phyloP scores from a whole-genome alignment of 2,888 invertebrate species.

The Rhamnusium bicolor region DNA sequence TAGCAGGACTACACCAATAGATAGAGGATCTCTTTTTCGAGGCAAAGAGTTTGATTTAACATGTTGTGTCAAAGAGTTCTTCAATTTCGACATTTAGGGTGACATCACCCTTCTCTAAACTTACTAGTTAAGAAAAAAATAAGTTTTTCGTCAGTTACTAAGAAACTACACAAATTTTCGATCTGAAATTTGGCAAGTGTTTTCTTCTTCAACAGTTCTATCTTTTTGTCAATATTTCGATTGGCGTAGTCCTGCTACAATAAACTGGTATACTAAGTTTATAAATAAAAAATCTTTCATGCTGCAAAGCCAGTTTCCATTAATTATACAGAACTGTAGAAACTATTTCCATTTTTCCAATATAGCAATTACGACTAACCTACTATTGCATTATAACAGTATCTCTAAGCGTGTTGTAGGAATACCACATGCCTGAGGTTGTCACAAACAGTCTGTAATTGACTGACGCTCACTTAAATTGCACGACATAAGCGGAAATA shows the following conservation, averaged over 20 bases:
- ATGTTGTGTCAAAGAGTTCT: too few relatives aligned
- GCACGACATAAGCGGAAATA: constrained; percentile 51
- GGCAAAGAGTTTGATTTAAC: too few relatives aligned
- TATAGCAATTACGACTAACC: constrained; percentile 8
- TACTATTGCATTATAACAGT: constrained; percentile 24
- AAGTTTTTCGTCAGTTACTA: too few relatives aligned
- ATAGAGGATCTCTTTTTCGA: too few relatives aligned
- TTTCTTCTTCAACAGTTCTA: too few relatives aligned
- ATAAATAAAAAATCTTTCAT: neutral
- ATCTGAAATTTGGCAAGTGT: too few relatives aligned
- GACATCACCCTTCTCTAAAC: too few relatives aligned
- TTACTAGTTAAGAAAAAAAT: too few relatives aligned
- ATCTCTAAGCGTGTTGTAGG: constrained; percentile 26
- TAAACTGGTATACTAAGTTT: neutral
- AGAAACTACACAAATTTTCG: too few relatives aligned
- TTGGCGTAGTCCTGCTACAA: neutral
- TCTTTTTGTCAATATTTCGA: too few relatives aligned
- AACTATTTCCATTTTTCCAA: constrained; percentile 20
- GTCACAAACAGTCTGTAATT: constrained; percentile 50
- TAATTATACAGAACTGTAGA: neutral
- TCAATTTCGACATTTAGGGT: too few relatives aligned
- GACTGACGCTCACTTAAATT: constrained; percentile 46
- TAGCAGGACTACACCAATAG: too few relatives aligned
- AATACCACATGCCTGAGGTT: constrained; percentile 47
- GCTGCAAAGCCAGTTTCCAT: neutral